These are phyloP conservation scores for Aromia moschata DNA, from an alignment of 2,888 invertebrate genomes.

Conservation along the genomic window DNA sequence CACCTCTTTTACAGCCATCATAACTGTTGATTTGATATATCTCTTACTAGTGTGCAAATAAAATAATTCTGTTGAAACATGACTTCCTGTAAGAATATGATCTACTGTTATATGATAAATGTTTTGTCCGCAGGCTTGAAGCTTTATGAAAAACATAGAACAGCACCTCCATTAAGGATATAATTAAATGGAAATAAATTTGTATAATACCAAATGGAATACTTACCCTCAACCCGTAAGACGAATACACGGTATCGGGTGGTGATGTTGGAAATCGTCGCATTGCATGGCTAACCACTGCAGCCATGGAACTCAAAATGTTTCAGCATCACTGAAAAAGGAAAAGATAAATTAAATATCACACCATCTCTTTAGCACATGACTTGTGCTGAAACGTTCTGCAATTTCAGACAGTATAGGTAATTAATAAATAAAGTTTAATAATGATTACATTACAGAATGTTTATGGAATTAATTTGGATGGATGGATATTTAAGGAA, in stretches of 20 bases:
- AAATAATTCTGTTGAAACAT: too few species aligned
- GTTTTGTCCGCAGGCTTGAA: too few species aligned
- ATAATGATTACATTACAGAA: neutral
- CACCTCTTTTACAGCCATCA: too few species aligned
- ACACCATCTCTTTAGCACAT: too few species aligned
- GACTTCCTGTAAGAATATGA: too few species aligned
- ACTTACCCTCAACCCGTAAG: slow-evolving; percentile 69
- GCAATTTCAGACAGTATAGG: neutral
- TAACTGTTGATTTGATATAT: too few species aligned
- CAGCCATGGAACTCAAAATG: slow-evolving; percentile 71
- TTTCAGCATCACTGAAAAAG: slow-evolving; percentile 70
- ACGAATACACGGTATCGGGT: slow-evolving; percentile 71
- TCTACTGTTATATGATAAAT: too few species aligned
- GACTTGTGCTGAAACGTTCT: too few species aligned
- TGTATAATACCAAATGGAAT: neutral
- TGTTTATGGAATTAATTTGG: neutral
- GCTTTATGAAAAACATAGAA: too few species aligned
- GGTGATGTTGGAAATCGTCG: slow-evolving; percentile 72
- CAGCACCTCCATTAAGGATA: too few species aligned
- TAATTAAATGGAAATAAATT: too few species aligned
- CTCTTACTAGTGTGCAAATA: too few species aligned
- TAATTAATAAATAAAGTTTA: neutral
- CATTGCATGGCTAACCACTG: slow-evolving; percentile 76
- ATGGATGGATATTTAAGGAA: neutral
- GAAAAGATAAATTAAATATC: slow-evolving; percentile 46